Conservation (phyloP, 2,888 invertebrate genomes). For the Bellardia pandia region DNA sequence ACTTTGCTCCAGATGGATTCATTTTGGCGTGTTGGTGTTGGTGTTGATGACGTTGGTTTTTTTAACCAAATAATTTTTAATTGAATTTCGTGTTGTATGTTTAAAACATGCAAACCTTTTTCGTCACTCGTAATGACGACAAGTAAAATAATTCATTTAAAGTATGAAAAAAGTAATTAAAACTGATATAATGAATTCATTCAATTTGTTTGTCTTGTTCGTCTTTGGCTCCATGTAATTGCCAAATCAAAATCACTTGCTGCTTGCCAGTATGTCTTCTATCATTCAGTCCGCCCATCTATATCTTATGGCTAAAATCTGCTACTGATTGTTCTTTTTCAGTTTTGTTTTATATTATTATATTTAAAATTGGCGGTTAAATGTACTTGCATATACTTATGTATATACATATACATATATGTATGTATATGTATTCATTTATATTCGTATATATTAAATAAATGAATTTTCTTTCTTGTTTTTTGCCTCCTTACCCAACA, state of each 20-base stretch:
- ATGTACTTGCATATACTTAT: constrained; percentile 20
- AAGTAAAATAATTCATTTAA: constrained; percentile 74
- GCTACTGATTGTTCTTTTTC: constrained; percentile 68
- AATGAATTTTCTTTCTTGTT: constrained; percentile 43
- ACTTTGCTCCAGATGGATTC: constrained; percentile 28
- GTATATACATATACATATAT: constrained; percentile 8
- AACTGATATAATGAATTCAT: constrained; percentile 82
- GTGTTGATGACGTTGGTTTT: background rate
- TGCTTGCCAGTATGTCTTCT: constrained; percentile 14
- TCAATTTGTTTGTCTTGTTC: constrained; percentile 68
- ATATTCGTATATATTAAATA: constrained; percentile 13
- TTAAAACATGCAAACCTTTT: constrained; percentile 74
- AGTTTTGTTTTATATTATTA: constrained; percentile 16
- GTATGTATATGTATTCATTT: background rate
- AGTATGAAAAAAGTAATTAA: constrained; percentile 83
- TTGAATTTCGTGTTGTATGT: constrained; percentile 79
- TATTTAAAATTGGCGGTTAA: constrained; percentile 53
- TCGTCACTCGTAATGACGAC: constrained; percentile 59
- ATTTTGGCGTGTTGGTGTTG: constrained; percentile 46
- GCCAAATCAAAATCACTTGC: constrained; percentile 58
- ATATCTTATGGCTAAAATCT: constrained; percentile 64
- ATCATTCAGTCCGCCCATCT: constrained; percentile 7
- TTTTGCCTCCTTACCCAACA: constrained; percentile 72
- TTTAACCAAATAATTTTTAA: constrained; percentile 77
- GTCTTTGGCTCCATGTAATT: constrained; percentile 59